Evolutionary conservation across 2,888 invertebrate species (phyloP).

Genomic region (Halocaridina rubra): DNA sequence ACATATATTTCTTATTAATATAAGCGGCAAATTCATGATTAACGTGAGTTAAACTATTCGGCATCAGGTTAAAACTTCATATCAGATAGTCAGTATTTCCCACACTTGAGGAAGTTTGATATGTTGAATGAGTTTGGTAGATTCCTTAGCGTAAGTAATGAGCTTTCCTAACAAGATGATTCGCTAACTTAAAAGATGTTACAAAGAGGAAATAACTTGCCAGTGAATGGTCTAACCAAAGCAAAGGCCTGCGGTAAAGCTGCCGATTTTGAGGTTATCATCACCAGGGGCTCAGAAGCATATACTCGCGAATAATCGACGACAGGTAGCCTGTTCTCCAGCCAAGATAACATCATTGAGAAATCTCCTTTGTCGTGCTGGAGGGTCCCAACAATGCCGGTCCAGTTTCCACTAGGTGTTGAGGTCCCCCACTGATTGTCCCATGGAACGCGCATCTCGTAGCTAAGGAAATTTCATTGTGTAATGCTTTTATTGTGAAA

Average conservation of each 20-base stretch:
- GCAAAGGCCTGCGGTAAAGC: constrained; percentile 36
- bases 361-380: constrained; percentile 54
- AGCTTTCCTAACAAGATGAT: neutral
- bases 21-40: too few species aligned
- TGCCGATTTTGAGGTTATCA: constrained; percentile 36
- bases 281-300: constrained; percentile 42
- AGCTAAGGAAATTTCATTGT: too few species aligned
- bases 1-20: too few species aligned
- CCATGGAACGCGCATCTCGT: constrained; percentile 40
- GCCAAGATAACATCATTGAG: constrained; percentile 48
- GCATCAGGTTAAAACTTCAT: neutral
- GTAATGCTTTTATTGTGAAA: too few species aligned
- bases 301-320: constrained; percentile 48
- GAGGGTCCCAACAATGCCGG: constrained; percentile 53
- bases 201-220: neutral
- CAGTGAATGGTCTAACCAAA: constrained; percentile 44
- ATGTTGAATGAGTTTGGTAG: neutral
- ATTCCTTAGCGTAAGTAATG: neutral
- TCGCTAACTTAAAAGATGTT: neutral
- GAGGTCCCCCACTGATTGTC: constrained; percentile 52
- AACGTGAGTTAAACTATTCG: too few species aligned
- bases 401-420: constrained; percentile 43
- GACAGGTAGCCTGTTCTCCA: constrained; percentile 23
- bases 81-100: neutral
- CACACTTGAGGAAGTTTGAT: neutral